phyloP scores from a whole-genome alignment of 2,113 vertebrate species.

The Gymnocephalus cernua region DNA sequence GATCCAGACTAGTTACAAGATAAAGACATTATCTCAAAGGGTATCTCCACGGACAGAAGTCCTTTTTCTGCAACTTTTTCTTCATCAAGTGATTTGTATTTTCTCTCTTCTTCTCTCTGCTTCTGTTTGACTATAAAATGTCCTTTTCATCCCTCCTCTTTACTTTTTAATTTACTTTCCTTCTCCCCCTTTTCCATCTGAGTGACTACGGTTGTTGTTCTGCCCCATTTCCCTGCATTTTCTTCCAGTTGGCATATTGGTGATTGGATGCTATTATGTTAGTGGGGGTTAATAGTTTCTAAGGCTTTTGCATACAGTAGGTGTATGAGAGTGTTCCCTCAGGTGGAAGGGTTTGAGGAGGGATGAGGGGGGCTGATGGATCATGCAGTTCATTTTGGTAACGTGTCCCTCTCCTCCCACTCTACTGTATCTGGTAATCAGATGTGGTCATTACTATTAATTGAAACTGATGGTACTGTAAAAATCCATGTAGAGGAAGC shows the following conservation, averaged over 20 bases:
- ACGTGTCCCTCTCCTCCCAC: neutral
- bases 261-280: slow-evolving; percentile 34
- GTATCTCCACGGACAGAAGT: neutral
- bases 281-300: slow-evolving; percentile 15
- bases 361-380: neutral
- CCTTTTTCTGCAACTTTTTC: neutral
- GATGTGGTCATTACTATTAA: slow-evolving; percentile 45
- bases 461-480: slow-evolving; percentile 46
- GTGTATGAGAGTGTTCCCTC: slow-evolving; percentile 3
- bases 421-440: slow-evolving; percentile 33
- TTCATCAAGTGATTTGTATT: neutral
- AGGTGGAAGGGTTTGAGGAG: neutral
- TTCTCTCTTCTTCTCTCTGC: neutral
- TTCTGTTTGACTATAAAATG: neutral
- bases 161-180: neutral
- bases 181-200: neutral
- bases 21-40: neutral
- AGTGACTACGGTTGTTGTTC: neutral
- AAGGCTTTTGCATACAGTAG: neutral
- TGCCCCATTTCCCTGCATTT: neutral
- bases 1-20: neutral
- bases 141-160: neutral
- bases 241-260: neutral
- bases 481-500: slow-evolving; percentile 17
- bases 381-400: slow-evolving; percentile 22